phyloP scores from a whole-genome alignment of 2,888 invertebrate genomes.

The Ectemnius lituratus region DNA sequence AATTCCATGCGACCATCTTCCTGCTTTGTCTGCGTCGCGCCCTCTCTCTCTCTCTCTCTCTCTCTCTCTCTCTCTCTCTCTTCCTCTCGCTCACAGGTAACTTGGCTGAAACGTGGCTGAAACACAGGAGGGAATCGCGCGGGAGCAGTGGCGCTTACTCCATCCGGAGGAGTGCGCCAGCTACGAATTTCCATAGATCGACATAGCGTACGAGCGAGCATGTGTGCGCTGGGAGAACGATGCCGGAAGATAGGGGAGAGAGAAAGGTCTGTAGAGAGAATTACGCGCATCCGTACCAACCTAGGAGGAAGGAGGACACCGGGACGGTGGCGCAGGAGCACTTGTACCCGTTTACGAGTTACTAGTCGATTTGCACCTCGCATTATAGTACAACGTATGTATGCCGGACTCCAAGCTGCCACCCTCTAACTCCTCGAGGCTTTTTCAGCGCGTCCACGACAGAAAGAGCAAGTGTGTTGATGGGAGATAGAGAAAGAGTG shows the following conservation, averaged over 20 bases:
- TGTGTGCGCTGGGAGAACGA: background rate
- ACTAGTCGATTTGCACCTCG: conserved; percentile 5
- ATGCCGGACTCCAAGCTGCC: no score
- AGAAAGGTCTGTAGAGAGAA: background rate
- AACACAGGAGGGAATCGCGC: no score
- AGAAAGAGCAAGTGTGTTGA: no score
- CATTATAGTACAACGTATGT: background rate
- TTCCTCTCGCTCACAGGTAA: no score
- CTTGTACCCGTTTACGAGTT: conserved; percentile 1
- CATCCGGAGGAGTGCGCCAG: background rate
- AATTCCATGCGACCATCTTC: conserved; percentile 11
- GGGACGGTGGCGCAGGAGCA: background rate
- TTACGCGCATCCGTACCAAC: background rate
- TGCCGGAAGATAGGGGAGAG: background rate
- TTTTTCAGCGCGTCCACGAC: no score
- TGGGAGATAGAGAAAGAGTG: no score
- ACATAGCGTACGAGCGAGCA: background rate
- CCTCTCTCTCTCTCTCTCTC: background rate
- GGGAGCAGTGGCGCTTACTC: background rate
- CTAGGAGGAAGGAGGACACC: background rate
- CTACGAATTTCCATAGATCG: background rate
- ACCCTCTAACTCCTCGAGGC: no score
- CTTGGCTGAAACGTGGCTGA: no score
- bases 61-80: no score
- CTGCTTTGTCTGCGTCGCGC: conserved; percentile 8